phyloP scores from a whole-genome alignment of 2,113 vertebrate species.

The Chamaea fasciata region DNA sequence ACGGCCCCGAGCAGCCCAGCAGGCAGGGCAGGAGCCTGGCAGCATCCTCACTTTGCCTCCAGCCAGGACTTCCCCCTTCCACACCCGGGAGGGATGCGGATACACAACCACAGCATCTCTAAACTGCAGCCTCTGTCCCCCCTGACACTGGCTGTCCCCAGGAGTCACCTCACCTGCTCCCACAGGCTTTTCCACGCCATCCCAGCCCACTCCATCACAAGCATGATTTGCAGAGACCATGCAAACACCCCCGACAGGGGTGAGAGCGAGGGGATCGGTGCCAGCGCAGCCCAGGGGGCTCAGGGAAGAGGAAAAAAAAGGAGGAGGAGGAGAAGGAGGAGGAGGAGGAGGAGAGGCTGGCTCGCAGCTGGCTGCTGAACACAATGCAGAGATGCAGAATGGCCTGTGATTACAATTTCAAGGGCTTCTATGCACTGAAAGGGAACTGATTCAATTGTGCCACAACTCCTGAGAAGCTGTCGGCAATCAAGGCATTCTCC shows the following conservation, averaged over 20 bases:
- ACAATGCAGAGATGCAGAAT: conserved; percentile 54
- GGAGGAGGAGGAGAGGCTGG: not conserved
- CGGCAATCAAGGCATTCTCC: conserved; percentile 66
- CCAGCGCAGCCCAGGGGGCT: not conserved
- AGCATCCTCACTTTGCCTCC: not conserved
- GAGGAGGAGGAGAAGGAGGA: not conserved
- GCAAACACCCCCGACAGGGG: accelerated
- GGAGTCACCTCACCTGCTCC: not conserved
- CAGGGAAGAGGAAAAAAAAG: not conserved
- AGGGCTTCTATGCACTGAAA: conserved; percentile 69
- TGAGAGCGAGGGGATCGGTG: not conserved
- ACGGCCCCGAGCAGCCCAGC: not conserved
- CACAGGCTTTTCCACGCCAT: not conserved
- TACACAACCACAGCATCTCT: not conserved
- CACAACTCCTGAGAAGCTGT: conserved; percentile 58
- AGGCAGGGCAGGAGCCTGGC: not conserved
- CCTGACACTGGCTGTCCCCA: not conserved
- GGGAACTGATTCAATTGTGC: conserved; percentile 68
- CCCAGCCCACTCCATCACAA: not conserved
- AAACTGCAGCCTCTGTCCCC: accelerated
- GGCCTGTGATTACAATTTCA: conserved; percentile 65
- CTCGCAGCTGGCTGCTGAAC: conserved; percentile 27
- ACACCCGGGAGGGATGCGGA: accelerated
- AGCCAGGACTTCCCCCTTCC: not conserved
- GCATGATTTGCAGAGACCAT: accelerated